Conservation (phyloP, 2,797 vertebrate genomes). For the Pseudochromis fuscus region DNA sequence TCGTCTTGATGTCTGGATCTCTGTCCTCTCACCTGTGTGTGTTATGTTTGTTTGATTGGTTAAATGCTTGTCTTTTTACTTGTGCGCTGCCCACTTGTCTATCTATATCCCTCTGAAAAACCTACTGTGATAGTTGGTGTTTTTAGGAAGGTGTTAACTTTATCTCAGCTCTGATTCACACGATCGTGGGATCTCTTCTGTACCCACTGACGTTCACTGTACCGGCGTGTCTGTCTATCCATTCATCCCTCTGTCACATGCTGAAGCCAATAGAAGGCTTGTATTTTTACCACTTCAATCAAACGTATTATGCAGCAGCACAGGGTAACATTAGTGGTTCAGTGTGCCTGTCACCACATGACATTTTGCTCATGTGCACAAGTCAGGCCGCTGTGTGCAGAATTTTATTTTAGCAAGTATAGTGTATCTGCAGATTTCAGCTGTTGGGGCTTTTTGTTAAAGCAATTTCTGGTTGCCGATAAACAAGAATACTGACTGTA, state of each 20-base stretch:
- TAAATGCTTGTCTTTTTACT: neutral
- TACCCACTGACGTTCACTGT: neutral
- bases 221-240: slow-evolving; percentile 7
- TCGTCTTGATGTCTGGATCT: slow-evolving; percentile 16
- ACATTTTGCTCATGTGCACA: neutral
- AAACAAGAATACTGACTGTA: no score
- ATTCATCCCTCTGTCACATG: slow-evolving; percentile 8
- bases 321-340: neutral
- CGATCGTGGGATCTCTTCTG: no score
- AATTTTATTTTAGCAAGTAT: neutral
- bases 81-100: neutral
- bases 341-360: slow-evolving; percentile 5
- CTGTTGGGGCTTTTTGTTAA: neutral
- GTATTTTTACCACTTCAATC: slow-evolving; percentile 24
- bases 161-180: slow-evolving; percentile 25
- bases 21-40: neutral
- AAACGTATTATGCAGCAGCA: slow-evolving; percentile 13
- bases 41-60: neutral
- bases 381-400: neutral
- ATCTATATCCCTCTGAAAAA: neutral
- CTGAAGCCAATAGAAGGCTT: neutral
- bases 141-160: slow-evolving; percentile 3
- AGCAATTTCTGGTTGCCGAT: no score
- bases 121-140: neutral
- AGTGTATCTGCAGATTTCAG: neutral